These are phyloP conservation scores for Calcarius lapponicus DNA, from an alignment of 2,797 vertebrate species.

Conservation along the genomic window DNA sequence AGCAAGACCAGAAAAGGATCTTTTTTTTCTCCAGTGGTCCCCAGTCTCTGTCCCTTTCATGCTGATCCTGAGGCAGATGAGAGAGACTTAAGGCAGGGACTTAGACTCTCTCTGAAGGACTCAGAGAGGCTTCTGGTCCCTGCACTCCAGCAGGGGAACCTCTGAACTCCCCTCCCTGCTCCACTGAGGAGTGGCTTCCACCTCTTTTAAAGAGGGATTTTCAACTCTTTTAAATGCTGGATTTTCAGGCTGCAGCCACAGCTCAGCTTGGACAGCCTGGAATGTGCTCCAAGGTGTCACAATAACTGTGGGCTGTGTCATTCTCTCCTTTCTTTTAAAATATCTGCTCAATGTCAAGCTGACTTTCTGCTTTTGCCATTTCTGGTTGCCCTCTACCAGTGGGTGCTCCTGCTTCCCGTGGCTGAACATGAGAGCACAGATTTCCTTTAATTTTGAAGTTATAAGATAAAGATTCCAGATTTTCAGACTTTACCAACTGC, in stretches of 20 bases:
- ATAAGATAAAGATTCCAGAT: background rate
- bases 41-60: too few species aligned
- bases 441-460: background rate
- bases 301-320: rapidly evolving
- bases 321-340: background rate
- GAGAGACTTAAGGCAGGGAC: too few species aligned
- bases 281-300: rapidly evolving
- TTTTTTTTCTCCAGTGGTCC: too few species aligned
- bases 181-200: background rate
- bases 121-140: background rate
- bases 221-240: too few species aligned
- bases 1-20: too few species aligned
- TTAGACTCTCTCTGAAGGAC: background rate
- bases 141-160: background rate
- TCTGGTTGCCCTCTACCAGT: background rate
- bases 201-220: background rate
- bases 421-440: background rate
- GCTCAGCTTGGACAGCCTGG: background rate
- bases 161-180: background rate
- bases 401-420: background rate
- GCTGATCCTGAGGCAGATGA: too few species aligned
- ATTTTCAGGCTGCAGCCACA: background rate
- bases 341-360: rapidly evolving
- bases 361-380: background rate
- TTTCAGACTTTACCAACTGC: background rate